phyloP scores from a whole-genome alignment of 2,797 vertebrate genomes.

The Aplochiton taeniatus region DNA sequence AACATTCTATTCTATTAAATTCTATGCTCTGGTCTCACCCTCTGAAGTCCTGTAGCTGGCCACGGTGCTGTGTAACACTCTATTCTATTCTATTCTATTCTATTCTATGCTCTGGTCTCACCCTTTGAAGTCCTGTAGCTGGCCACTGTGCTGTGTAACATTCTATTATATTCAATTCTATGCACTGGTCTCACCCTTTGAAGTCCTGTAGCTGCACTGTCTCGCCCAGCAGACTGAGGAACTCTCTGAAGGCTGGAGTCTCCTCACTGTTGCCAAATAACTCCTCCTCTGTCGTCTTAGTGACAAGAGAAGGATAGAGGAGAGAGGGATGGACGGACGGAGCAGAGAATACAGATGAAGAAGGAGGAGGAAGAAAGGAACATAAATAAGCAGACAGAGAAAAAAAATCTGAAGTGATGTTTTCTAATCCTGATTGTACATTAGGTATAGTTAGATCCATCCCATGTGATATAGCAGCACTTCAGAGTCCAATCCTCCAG shows the following conservation, averaged over 20 bases:
- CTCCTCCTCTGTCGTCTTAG: slow-evolving; percentile 91
- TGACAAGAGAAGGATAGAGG: slow-evolving; percentile 1
- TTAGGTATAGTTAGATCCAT: too few species aligned
- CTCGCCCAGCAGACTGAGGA: slow-evolving; percentile 87
- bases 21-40: too few species aligned
- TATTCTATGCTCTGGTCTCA: not conserved
- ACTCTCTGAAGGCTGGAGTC: slow-evolving; percentile 90
- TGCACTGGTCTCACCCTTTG: slow-evolving; percentile 80
- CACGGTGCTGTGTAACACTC: not conserved
- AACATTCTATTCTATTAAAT: too few species aligned
- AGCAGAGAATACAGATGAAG: not conserved
- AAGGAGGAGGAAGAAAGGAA: not conserved
- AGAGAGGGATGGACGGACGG: not conserved
- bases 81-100: not conserved
- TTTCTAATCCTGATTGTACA: not conserved
- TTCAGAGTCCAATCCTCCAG: not conserved
- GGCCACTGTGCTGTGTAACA: not conserved
- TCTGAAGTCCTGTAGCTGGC: too few species aligned
- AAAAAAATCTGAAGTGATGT: not conserved
- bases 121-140: not conserved
- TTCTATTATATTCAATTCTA: not conserved
- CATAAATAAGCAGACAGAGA: not conserved
- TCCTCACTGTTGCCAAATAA: slow-evolving; percentile 95
- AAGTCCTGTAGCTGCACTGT: slow-evolving; percentile 93
- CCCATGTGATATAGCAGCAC: too few species aligned